Conservation (phyloP, 2,797 vertebrate genomes). For the Prionace glauca region DNA sequence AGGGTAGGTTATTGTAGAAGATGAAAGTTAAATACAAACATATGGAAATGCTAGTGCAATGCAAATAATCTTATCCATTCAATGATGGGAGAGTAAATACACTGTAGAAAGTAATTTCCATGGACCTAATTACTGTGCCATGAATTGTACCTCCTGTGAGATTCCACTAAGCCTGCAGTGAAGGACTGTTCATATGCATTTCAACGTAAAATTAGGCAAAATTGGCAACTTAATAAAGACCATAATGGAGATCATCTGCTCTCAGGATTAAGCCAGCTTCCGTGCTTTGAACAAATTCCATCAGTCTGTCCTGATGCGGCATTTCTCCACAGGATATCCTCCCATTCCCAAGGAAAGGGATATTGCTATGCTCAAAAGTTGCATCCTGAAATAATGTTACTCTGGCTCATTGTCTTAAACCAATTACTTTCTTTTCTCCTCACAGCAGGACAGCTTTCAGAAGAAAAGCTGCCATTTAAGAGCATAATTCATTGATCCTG, state of each 20-base stretch:
- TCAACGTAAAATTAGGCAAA: not conserved
- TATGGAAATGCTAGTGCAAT: not conserved
- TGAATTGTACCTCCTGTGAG: not conserved
- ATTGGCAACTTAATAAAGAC: not conserved
- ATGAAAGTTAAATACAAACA: not conserved
- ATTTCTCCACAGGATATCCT: not conserved
- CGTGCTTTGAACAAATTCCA: not conserved
- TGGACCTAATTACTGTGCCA: not conserved
- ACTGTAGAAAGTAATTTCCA: not conserved
- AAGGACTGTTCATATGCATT: not conserved
- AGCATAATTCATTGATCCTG: not conserved
- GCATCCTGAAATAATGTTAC: not conserved
- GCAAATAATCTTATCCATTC: not conserved
- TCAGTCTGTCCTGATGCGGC: not conserved
- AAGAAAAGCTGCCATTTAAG: not conserved
- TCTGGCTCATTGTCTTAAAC: too few species aligned
- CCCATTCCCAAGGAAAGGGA: not conserved
- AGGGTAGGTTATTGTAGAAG: not conserved
- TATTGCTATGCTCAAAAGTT: too few species aligned
- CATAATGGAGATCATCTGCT: not conserved
- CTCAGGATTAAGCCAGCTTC: not conserved
- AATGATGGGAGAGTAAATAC: not conserved
- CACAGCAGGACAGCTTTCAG: not conserved
- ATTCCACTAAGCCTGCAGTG: not conserved
- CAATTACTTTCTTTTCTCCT: not conserved